Conservation (phyloP, 2,888 invertebrate species). For the Caenorhabditis angaria region DNA sequence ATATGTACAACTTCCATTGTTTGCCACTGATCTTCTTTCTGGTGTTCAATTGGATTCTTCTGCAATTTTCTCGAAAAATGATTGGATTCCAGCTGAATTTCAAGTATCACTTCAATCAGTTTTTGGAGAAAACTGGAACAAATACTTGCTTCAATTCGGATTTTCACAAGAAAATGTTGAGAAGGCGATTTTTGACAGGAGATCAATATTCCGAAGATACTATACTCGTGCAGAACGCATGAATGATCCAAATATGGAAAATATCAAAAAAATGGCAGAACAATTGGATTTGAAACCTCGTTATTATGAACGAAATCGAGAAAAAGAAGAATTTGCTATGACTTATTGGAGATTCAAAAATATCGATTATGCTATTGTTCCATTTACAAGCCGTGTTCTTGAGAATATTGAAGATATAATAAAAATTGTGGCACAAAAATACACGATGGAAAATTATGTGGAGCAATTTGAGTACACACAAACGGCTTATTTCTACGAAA, state of each 20-base stretch:
- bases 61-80: slow-evolving; percentile 51
- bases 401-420: slow-evolving; percentile 28
- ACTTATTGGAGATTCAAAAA: slow-evolving; percentile 56
- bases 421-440: no score
- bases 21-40: slow-evolving; percentile 38
- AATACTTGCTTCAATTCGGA: slow-evolving; percentile 45
- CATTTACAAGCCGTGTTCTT: slow-evolving; percentile 47
- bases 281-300: slow-evolving; percentile 53
- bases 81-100: slow-evolving; percentile 45
- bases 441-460: no score
- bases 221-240: slow-evolving; percentile 39
- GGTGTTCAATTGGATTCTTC: slow-evolving; percentile 41
- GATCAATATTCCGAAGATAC: slow-evolving; percentile 18
- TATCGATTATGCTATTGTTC: slow-evolving; percentile 59
- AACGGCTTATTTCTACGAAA: slow-evolving; percentile 44
- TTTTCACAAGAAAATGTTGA: slow-evolving; percentile 58
- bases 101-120: slow-evolving; percentile 47
- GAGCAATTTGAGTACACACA: slow-evolving; percentile 40
- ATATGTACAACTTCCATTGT: slow-evolving; percentile 49
- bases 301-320: slow-evolving; percentile 15
- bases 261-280: slow-evolving; percentile 51
- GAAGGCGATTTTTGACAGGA: no score
- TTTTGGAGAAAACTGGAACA: slow-evolving; percentile 53
- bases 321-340: slow-evolving; percentile 47
- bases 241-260: slow-evolving; percentile 32